Percentiles rank a stretch among this genome's conserved stretches.
phyloP scores from a whole-genome alignment of 2,113 vertebrate species.

The Leiothrix lutea region DNA sequence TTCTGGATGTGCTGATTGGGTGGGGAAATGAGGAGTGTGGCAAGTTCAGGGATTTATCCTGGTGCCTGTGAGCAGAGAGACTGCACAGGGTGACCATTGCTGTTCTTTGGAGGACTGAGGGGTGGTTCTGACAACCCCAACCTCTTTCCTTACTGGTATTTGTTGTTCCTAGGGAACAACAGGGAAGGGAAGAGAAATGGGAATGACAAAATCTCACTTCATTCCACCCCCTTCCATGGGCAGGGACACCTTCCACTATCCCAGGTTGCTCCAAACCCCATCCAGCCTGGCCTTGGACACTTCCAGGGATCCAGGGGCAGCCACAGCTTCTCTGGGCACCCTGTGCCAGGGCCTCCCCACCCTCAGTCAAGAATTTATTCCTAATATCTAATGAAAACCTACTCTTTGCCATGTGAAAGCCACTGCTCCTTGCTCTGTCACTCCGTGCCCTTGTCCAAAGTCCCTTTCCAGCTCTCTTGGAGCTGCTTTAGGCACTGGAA shows the following conservation, averaged over 20 bases:
- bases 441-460: not conserved
- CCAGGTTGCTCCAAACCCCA: rapidly evolving
- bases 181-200: no score
- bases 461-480: not conserved
- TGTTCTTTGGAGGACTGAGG: not conserved
- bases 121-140: not conserved
- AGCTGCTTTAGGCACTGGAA: not conserved
- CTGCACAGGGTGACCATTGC: not conserved
- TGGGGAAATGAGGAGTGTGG: not conserved
- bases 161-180: no score
- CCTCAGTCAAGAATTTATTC: not conserved
- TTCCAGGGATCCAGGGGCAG: not conserved
- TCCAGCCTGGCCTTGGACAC: not conserved
- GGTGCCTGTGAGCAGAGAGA: rapidly evolving
- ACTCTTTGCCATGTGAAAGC: not conserved
- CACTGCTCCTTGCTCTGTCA: not conserved
- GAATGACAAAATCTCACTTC: not conserved
- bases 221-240: rapidly evolving
- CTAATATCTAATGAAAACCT: not conserved
- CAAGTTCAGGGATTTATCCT: not conserved
- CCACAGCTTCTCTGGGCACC: rapidly evolving
- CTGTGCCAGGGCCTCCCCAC: not conserved
- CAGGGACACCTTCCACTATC: not conserved
- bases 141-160: not conserved
- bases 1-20: rapidly evolving